Evolutionary conservation across 2,888 invertebrate species (phyloP).

Genomic region (Cataglyphis albicans): DNA sequence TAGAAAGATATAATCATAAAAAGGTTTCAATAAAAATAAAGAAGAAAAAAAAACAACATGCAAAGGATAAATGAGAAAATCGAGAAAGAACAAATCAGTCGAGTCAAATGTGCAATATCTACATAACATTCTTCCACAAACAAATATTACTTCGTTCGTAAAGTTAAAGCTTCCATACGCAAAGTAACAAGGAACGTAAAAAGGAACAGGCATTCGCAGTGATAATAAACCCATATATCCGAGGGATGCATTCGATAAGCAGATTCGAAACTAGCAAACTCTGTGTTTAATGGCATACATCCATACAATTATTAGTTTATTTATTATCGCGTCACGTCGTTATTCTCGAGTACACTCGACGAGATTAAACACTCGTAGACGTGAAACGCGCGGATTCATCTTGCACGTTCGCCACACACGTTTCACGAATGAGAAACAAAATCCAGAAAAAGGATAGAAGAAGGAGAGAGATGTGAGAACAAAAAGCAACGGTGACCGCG

Average conservation of each 20-base stretch:
- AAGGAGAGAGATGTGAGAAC: constrained; percentile 55
- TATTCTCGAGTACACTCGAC: constrained; percentile 16
- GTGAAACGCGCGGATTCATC: constrained; percentile 17
- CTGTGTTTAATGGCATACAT: constrained; percentile 25
- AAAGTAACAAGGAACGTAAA: background rate
- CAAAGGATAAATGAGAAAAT: constrained; percentile 56
- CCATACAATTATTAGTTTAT: constrained; percentile 11
- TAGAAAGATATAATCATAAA: constrained; percentile 4
- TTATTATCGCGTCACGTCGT: constrained; percentile 13
- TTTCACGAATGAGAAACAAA: constrained; percentile 42
- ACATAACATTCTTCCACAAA: constrained; percentile 44
- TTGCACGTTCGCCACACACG: background rate
- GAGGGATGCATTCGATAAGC: constrained; percentile 31
- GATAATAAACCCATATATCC: constrained; percentile 1
- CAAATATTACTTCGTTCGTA: constrained; percentile 18
- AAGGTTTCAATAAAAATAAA: constrained; percentile 4
- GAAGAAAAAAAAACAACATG: constrained; percentile 19
- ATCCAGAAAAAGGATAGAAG: constrained; percentile 49
- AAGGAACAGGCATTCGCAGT: constrained; percentile 10
- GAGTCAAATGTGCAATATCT: constrained; percentile 48
- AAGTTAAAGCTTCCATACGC: constrained; percentile 29
- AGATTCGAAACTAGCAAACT: constrained; percentile 25
- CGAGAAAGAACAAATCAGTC: constrained; percentile 61
- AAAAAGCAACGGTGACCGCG: constrained; percentile 71
- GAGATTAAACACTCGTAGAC: constrained; percentile 29